phyloP scores from a whole-genome alignment of 1,140 invertebrate species.

The Parasteatoda tepidariorum region DNA sequence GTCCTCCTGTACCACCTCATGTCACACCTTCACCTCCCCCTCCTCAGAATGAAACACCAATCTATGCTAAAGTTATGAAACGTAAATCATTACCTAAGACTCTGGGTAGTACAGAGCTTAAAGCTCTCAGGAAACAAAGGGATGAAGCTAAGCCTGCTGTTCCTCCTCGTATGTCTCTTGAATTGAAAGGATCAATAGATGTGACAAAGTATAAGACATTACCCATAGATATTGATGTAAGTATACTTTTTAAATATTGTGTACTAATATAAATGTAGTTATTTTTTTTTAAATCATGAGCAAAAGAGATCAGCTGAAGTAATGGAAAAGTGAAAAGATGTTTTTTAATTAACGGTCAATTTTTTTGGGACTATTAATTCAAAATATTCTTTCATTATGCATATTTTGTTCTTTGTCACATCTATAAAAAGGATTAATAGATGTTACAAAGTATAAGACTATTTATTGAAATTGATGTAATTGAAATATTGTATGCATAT shows the following conservation, averaged over 20 bases:
- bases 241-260: neutral
- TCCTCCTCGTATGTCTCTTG: slow-evolving; percentile 49
- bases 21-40: neutral
- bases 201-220: slow-evolving; percentile 34
- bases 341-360: too few species aligned
- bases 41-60: slow-evolving; percentile 20
- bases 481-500: neutral
- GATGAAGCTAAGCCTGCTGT: slow-evolving; percentile 53
- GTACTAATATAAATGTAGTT: too few species aligned
- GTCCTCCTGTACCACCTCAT: neutral
- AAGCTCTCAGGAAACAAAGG: slow-evolving; percentile 12
- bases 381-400: too few species aligned
- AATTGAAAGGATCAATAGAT: slow-evolving; percentile 32
- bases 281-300: too few species aligned
- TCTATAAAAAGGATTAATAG: slow-evolving; percentile 15
- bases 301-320: too few species aligned
- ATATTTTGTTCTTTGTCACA: too few species aligned
- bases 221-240: slow-evolving; percentile 47
- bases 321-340: too few species aligned
- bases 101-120: slow-evolving; percentile 28
- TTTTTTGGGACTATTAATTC: too few species aligned
- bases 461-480: slow-evolving; percentile 45
- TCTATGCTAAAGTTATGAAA: slow-evolving; percentile 56
- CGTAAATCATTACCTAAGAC: slow-evolving; percentile 42
- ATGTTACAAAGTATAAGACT: slow-evolving; percentile 40